Conservation (phyloP, 2,797 vertebrate species). For the Chaetophractus vellerosus region DNA sequence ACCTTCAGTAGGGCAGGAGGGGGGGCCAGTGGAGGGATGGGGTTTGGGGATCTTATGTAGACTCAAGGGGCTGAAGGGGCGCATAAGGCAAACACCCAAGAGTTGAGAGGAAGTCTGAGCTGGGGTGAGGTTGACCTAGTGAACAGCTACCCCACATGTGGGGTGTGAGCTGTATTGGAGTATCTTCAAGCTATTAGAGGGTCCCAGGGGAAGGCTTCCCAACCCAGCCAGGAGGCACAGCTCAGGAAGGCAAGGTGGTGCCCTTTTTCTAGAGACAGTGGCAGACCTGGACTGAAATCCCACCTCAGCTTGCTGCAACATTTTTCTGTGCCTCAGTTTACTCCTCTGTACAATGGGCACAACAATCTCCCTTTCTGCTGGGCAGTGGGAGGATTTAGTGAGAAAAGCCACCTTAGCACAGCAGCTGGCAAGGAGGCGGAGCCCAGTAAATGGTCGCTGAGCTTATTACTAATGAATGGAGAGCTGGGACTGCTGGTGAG, state of each 20-base stretch:
- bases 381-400: neutral
- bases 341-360: neutral
- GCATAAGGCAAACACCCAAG: neutral
- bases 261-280: neutral
- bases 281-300: neutral
- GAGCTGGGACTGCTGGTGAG: neutral
- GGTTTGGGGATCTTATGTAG: neutral
- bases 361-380: neutral
- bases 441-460: neutral
- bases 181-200: neutral
- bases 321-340: neutral
- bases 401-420: neutral
- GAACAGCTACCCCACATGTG: accelerated
- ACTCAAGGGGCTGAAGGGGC: neutral
- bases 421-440: neutral
- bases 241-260: too few relatives aligned
- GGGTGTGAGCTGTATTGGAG: neutral
- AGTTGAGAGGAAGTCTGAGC: neutral
- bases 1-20: neutral
- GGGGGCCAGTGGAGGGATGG: neutral
- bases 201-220: neutral
- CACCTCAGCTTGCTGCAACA: neutral
- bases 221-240: neutral
- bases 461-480: slow-evolving; percentile 67
- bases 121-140: too few relatives aligned